Evolutionary conservation across 2,888 invertebrate species (phyloP).

Genomic region (Tethea ocularis): DNA sequence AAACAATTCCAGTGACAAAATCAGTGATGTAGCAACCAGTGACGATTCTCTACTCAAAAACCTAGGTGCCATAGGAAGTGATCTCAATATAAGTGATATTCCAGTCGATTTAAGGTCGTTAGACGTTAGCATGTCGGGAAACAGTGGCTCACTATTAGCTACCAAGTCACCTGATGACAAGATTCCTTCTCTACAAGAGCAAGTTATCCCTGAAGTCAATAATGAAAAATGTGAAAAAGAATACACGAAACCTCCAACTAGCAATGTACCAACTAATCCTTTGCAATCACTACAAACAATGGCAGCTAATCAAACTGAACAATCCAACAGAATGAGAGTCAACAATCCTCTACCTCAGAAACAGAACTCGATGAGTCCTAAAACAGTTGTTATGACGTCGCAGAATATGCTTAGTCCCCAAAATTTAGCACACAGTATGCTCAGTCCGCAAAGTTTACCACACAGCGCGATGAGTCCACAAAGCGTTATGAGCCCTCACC

Average conservation of each 20-base stretch:
- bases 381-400: constrained; percentile 68
- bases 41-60: constrained; percentile 82
- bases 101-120: constrained; percentile 82
- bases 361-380: constrained; percentile 63
- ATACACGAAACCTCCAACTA: constrained; percentile 53
- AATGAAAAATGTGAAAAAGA: constrained; percentile 64
- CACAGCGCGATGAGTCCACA: constrained; percentile 78
- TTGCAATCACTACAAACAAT: constrained; percentile 73
- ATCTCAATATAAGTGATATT: constrained; percentile 84
- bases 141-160: constrained; percentile 73
- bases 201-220: constrained; percentile 69
- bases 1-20: constrained; percentile 76
- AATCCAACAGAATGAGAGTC: constrained; percentile 65
- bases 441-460: constrained; percentile 76
- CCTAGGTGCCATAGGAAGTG: constrained; percentile 83
- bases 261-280: constrained; percentile 57
- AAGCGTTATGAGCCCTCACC: constrained; percentile 73
- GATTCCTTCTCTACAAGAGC: constrained; percentile 67
- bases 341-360: constrained; percentile 63
- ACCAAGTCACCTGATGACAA: constrained; percentile 74
- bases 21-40: constrained; percentile 80
- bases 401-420: constrained; percentile 74
- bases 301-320: constrained; percentile 71
- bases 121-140: constrained; percentile 82
- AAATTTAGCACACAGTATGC: constrained; percentile 69